phyloP scores from a whole-genome alignment of 1,140 invertebrate species.

The Drosophila teissieri region DNA sequence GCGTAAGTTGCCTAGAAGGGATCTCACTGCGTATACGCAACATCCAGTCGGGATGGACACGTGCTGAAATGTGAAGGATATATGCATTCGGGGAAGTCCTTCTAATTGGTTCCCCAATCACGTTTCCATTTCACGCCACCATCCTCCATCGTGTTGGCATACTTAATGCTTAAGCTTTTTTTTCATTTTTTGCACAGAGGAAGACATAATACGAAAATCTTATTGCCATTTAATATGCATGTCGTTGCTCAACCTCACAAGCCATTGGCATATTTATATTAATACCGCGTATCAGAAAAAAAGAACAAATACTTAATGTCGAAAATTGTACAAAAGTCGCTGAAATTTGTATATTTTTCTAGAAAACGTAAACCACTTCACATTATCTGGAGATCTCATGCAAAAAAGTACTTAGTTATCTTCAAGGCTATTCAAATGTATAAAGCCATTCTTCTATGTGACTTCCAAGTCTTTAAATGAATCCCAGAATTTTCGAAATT shows the following conservation, averaged over 20 bases:
- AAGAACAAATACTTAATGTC: too few species aligned
- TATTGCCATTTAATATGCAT: not conserved
- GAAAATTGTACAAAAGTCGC: too few species aligned
- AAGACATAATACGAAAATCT: not conserved
- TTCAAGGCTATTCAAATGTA: too few species aligned
- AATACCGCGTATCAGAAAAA: too few species aligned
- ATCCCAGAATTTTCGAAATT: too few species aligned
- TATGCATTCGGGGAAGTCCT: not conserved
- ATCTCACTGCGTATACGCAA: conserved; percentile 54
- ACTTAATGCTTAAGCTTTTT: conserved; percentile 30
- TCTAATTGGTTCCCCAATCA: conserved; percentile 46
- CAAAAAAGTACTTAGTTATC: too few species aligned
- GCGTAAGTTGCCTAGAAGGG: conserved; percentile 50
- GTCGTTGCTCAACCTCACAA: not conserved
- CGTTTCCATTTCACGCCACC: conserved; percentile 36
- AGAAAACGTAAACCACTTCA: too few species aligned
- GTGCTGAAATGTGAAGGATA: conserved; percentile 26
- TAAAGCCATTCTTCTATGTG: too few species aligned
- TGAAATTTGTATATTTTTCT: too few species aligned
- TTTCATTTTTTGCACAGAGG: conserved; percentile 6
- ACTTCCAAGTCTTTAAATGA: too few species aligned
- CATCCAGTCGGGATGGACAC: conserved; percentile 4
- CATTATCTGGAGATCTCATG: too few species aligned
- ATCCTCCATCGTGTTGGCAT: conserved; percentile 25
- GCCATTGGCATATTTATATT: not conserved